These are phyloP conservation scores for Andinoacara biseriatus DNA, from an alignment of 2,113 vertebrate genomes.

Conservation along the genomic window DNA sequence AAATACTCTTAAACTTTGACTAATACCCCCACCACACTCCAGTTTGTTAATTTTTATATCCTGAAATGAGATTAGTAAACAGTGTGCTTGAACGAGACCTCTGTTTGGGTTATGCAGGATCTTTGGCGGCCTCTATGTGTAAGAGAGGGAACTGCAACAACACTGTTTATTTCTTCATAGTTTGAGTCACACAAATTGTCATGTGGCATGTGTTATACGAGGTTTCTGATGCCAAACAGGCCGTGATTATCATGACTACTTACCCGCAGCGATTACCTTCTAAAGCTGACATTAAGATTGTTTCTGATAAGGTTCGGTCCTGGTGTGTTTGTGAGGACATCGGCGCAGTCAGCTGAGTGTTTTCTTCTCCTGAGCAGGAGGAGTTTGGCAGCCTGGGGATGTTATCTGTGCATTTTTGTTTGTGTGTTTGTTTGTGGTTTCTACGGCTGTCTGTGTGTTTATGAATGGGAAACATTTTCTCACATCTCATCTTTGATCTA, in stretches of 20 bases:
- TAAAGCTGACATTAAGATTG: not conserved
- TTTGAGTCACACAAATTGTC: not conserved
- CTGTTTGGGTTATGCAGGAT: not conserved
- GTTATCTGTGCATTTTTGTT: slow-evolving; percentile 62
- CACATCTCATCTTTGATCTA: slow-evolving; percentile 67
- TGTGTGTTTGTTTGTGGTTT: slow-evolving; percentile 41
- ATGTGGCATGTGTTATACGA: not conserved
- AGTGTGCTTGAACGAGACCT: not conserved
- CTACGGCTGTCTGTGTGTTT: slow-evolving; percentile 43
- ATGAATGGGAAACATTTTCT: slow-evolving; percentile 52
- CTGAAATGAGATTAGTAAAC: not conserved
- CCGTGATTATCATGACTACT: not conserved
- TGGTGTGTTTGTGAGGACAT: slow-evolving; percentile 12
- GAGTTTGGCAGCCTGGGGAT: slow-evolving; percentile 41
- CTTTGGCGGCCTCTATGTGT: slow-evolving; percentile 28
- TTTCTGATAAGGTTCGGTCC: not conserved
- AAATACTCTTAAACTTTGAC: not conserved
- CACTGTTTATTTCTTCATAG: not conserved
- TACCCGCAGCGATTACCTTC: not conserved
- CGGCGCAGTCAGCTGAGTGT: slow-evolving; percentile 62
- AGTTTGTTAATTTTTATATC: not conserved
- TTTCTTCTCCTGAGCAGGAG: slow-evolving; percentile 47
- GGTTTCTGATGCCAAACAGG: not conserved
- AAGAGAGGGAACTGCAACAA: slow-evolving; percentile 18
- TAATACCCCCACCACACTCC: not conserved